phyloP scores from a whole-genome alignment of 2,113 vertebrate species.

The Regulus satrapa region DNA sequence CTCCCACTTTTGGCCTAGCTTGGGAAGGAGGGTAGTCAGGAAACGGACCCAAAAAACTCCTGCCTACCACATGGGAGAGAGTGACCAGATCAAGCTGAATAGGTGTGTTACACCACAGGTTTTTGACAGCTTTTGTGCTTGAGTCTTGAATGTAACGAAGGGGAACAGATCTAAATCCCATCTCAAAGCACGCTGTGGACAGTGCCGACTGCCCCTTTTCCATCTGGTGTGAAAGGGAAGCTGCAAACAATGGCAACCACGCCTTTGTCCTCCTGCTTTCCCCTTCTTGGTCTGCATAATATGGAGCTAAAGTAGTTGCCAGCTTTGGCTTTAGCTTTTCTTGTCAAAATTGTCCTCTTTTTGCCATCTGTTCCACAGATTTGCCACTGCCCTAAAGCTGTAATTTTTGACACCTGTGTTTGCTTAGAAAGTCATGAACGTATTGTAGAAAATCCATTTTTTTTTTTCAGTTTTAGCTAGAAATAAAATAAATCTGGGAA shows the following conservation, averaged over 20 bases:
- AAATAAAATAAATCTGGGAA: background rate
- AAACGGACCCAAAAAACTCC: background rate
- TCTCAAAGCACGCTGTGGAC: background rate
- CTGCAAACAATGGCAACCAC: constrained; percentile 2
- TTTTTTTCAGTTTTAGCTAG: background rate
- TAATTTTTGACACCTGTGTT: background rate
- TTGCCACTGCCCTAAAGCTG: background rate
- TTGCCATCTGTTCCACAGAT: background rate
- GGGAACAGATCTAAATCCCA: background rate
- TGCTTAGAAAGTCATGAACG: background rate
- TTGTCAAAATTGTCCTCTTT: background rate
- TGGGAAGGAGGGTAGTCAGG: background rate
- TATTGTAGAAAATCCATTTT: background rate
- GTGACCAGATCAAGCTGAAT: background rate
- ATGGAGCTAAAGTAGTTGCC: background rate
- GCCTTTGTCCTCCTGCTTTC: constrained; percentile 26
- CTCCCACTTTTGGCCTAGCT: background rate
- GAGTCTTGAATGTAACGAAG: background rate
- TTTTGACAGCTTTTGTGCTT: background rate
- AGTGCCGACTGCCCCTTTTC: background rate
- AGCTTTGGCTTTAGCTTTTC: background rate
- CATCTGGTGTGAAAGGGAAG: background rate
- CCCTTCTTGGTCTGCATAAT: background rate
- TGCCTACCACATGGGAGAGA: background rate
- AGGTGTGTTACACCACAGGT: background rate